These are phyloP conservation scores for Magallana gigas DNA, from an alignment of 1,140 invertebrate genomes.

Conservation along the genomic window DNA sequence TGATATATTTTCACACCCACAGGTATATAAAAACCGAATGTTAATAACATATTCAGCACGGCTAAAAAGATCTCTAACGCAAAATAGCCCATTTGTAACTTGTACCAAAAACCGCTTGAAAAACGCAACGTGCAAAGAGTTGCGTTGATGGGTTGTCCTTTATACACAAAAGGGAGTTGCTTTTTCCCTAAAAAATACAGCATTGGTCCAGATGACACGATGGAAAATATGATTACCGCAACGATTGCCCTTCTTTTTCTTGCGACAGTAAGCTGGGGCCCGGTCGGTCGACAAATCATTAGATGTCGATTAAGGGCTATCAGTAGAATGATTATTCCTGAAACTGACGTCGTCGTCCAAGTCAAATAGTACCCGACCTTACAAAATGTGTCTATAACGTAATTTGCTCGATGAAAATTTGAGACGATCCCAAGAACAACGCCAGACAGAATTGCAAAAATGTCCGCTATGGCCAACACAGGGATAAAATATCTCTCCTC, in stretches of 20 bases:
- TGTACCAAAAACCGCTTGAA: not conserved
- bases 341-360: not conserved
- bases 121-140: constrained; percentile 5
- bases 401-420: constrained; percentile 6
- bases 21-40: not conserved
- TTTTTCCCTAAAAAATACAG: not conserved
- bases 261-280: not conserved
- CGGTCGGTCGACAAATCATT: not conserved
- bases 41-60: not conserved
- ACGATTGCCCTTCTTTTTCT: not conserved
- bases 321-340: not conserved
- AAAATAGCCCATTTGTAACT: not conserved
- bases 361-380: constrained; percentile 23
- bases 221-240: not conserved
- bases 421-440: not conserved
- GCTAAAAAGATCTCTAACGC: not conserved
- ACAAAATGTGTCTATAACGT: not conserved
- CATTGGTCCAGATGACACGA: not conserved
- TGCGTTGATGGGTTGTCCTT: not conserved
- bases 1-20: not conserved
- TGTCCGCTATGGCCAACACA: not conserved
- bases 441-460: not conserved
- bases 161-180: not conserved
- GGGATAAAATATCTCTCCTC: constrained; percentile 29
- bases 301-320: not conserved